These are phyloP conservation scores for Guaruba guarouba DNA, from an alignment of 2,113 vertebrate species.

Conservation along the genomic window DNA sequence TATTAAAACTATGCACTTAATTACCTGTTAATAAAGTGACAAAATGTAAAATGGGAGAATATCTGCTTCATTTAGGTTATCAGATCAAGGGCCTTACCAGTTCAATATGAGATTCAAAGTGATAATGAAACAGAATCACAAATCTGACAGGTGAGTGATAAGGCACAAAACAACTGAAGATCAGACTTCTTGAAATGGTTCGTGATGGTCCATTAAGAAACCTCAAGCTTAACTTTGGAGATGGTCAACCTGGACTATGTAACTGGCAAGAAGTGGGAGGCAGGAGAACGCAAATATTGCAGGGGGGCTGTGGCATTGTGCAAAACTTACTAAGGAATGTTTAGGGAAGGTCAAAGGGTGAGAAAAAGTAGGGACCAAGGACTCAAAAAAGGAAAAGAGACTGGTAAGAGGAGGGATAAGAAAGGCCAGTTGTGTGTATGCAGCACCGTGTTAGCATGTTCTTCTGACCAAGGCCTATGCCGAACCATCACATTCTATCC, in stretches of 20 bases:
- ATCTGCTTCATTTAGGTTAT: neutral
- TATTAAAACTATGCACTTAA: no score
- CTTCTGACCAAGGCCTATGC: neutral
- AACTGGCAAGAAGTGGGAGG: neutral
- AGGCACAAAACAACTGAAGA: neutral
- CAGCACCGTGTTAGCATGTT: neutral
- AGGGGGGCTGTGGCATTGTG: neutral
- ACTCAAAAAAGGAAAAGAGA: neutral
- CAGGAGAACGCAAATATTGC: fast-evolving
- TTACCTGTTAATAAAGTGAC: no score
- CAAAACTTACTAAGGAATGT: neutral
- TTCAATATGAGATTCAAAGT: neutral
- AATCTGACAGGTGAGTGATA: neutral
- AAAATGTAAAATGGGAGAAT: neutral
- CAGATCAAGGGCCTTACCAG: neutral
- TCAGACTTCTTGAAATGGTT: neutral
- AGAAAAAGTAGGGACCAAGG: neutral
- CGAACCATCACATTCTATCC: neutral
- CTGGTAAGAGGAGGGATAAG: neutral
- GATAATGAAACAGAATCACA: neutral
- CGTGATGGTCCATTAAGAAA: neutral
- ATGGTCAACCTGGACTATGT: neutral
- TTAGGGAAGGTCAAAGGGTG: neutral
- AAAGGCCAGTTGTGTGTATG: neutral
- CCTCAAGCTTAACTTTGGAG: neutral